Conservation (phyloP, 2,888 invertebrate genomes). For the Kryphioiulus occultus region DNA sequence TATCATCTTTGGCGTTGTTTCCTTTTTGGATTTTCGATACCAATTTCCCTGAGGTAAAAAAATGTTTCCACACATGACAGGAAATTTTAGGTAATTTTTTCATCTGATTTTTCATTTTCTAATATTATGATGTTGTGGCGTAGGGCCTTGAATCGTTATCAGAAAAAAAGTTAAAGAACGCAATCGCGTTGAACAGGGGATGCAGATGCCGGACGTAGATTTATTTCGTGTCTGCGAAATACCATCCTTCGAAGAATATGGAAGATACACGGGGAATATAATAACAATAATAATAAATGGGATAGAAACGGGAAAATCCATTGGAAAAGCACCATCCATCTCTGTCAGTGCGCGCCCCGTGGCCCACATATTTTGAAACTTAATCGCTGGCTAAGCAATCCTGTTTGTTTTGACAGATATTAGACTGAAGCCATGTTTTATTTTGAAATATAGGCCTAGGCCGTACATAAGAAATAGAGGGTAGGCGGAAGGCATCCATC, state of each 20-base stretch:
- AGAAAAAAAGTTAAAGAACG: not conserved
- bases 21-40: no score
- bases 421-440: constrained; percentile 48
- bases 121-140: no score
- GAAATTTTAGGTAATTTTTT: no score
- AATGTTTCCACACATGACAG: no score
- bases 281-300: constrained; percentile 25
- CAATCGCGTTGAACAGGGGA: not conserved
- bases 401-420: constrained; percentile 51
- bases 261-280: not conserved
- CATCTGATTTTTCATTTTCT: no score
- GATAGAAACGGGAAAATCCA: constrained; percentile 8
- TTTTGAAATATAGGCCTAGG: constrained; percentile 40
- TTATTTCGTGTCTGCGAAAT: not conserved
- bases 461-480: not conserved
- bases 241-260: not conserved
- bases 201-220: not conserved
- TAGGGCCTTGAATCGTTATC: no score
- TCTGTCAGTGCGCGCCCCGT: constrained; percentile 43
- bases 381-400: constrained; percentile 47
- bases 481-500: constrained; percentile 11
- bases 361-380: constrained; percentile 37
- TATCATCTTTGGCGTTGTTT: no score
- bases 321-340: constrained; percentile 47
- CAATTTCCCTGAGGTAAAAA: no score